Base-by-base conservation (phyloP, 2,888 invertebrate species). In the Electrophaes corylata region DNA sequence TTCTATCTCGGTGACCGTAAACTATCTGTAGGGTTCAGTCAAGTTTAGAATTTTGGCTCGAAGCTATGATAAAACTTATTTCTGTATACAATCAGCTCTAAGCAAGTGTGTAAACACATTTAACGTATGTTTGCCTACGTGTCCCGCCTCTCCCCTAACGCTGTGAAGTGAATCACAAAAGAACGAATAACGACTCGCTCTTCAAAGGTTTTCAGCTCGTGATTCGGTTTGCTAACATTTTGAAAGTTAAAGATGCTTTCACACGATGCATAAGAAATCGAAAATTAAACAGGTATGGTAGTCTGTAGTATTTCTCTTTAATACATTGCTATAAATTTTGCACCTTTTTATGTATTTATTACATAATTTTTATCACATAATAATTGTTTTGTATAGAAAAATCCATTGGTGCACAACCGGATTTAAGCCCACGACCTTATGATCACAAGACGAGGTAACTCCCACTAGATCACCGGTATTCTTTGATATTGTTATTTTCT, bases 81-180 rank as follows among this genome's bases (percentile, higher is more conserved):
- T 20, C 14, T 50, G 11, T 23, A 40, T 47, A 47, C 37, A 26
- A 26, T 31, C 46, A 45, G 45, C 45, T 37, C 19, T 44, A 52
- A 45, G 45, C 40, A 46, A 54, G 46, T 33, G 46, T 46, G 40
- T 48, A 43, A 54, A 54, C 54, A 54, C 47, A 54, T 54, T 54
- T 43, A 35, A 47, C 47, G 47, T 43, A 19, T 39, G 47, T 48
- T 47, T 54, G 26, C 35, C 31, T 29, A 39, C 39, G 23, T 44
- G 4, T 11, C n/a, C 26, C 14, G 16, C 29, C 26, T 16, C 6
- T 16, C n/a, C 16, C 6, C 18, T 3, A 6, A 5, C 16, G 18
- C 37, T 33, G 47, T 19, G 53, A 41, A 47, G 40, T 39, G 47
- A 48, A 41, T 54, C 31, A 43, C 33, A 47, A 47, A 35, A 26